These are phyloP conservation scores for Mythimna ferrago DNA, from an alignment of 2,888 invertebrate species.

Conservation along the genomic window DNA sequence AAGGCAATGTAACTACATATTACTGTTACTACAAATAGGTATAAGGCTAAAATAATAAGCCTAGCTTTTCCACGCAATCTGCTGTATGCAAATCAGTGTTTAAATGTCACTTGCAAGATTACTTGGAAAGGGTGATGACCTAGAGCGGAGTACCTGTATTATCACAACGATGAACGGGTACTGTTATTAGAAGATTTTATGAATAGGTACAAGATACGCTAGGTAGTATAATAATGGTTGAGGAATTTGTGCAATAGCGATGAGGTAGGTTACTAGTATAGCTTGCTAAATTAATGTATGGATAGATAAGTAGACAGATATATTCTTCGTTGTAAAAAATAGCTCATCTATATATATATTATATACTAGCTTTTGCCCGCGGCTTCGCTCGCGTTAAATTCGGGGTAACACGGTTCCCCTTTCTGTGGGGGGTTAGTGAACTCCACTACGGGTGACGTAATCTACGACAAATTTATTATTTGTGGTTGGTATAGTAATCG, in stretches of 20 bases:
- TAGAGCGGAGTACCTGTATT: slow-evolving; percentile 56
- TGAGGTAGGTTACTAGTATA: background rate
- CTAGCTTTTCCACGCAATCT: slow-evolving; percentile 66
- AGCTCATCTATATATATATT: too few relatives aligned
- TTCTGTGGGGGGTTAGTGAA: too few relatives aligned
- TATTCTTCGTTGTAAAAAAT: too few relatives aligned
- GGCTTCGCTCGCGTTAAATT: too few relatives aligned
- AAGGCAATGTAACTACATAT: background rate
- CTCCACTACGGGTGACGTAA: too few relatives aligned
- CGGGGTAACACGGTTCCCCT: too few relatives aligned
- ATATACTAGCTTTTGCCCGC: too few relatives aligned
- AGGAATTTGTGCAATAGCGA: slow-evolving; percentile 14
- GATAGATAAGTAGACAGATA: too few relatives aligned
- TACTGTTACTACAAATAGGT: slow-evolving; percentile 28
- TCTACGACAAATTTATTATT: too few relatives aligned
- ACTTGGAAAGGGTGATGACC: slow-evolving; percentile 75
- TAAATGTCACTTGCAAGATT: slow-evolving; percentile 80
- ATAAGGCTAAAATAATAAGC: slow-evolving; percentile 45
- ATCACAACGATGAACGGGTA: slow-evolving; percentile 44
- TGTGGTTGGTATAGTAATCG: too few relatives aligned
- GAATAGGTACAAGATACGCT: slow-evolving; percentile 33
- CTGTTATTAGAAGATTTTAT: slow-evolving; percentile 45
- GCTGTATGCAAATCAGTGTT: slow-evolving; percentile 72
- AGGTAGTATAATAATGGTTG: slow-evolving; percentile 15
- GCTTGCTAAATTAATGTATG: too few relatives aligned